Conservation (phyloP, 2,797 vertebrate species). For the Chelonia mydas region DNA sequence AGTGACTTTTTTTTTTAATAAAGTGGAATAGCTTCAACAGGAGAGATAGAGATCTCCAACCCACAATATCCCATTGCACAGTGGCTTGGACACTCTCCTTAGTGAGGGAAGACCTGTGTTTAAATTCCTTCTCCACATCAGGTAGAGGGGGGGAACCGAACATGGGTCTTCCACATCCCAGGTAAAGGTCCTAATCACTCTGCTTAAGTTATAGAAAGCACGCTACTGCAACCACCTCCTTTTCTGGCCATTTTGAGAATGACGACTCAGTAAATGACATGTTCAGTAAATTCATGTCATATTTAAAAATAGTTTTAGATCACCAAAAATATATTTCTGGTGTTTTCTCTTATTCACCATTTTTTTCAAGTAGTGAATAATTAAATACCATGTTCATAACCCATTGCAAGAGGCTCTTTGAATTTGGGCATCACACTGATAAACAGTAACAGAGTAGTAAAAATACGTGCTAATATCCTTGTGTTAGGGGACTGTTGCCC, state of each 20-base stretch:
- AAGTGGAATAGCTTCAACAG: no score
- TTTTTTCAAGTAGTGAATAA: background rate
- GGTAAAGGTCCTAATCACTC: background rate
- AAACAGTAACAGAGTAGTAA: background rate
- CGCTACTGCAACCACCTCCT: background rate
- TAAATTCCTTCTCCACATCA: no score
- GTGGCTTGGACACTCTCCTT: no score
- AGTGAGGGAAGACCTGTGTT: no score
- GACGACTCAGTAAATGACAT: background rate
- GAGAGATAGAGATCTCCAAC: no score
- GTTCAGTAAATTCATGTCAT: background rate
- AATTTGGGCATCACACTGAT: background rate
- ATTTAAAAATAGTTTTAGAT: background rate
- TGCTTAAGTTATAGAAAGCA: background rate
- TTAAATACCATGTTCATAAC: accelerated
- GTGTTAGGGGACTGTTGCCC: no score
- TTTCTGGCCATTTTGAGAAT: background rate
- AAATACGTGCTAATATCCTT: background rate
- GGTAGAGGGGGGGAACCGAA: no score
- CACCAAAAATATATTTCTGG: background rate
- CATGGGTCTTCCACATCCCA: background rate
- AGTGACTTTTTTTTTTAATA: no score
- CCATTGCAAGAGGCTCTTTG: background rate
- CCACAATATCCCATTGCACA: no score
- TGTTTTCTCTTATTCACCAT: background rate